These are phyloP conservation scores for Amphipyra berbera DNA, from an alignment of 2,888 invertebrate species.

Conservation along the genomic window DNA sequence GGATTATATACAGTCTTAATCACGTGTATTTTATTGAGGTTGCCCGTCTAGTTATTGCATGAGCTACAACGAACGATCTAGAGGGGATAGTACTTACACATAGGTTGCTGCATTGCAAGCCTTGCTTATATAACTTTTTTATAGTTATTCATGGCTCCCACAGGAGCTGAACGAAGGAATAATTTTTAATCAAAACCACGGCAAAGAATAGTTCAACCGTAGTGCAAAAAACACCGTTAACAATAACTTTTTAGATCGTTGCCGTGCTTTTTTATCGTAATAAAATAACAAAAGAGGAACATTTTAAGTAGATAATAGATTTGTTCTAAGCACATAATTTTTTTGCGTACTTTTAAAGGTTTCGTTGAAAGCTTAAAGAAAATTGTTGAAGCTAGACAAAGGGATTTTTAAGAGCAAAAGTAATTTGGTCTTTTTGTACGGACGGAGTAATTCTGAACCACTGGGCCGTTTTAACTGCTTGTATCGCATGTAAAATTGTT, in stretches of 20 bases:
- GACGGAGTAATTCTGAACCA: slow-evolving; percentile 40
- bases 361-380: slow-evolving; percentile 45
- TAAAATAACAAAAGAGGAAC: slow-evolving; percentile 28
- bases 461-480: slow-evolving; percentile 20
- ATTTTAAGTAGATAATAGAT: slow-evolving; percentile 39
- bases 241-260: background rate
- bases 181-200: background rate
- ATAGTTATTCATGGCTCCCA: background rate
- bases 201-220: background rate
- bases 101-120: too few relatives aligned
- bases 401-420: slow-evolving; percentile 51
- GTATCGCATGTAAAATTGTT: slow-evolving; percentile 45
- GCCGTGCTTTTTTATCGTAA: slow-evolving; percentile 31
- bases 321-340: slow-evolving; percentile 37
- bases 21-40: too few relatives aligned
- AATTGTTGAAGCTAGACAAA: slow-evolving; percentile 51
- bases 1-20: too few relatives aligned
- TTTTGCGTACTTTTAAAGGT: slow-evolving; percentile 40
- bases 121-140: too few relatives aligned
- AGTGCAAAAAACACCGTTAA: background rate
- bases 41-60: too few relatives aligned
- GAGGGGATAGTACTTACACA: too few relatives aligned
- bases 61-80: too few relatives aligned
- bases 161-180: background rate
- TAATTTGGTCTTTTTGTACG: slow-evolving; percentile 53